Base-by-base conservation (phyloP, 2,888 invertebrate species). In the Drosophila affinis region DNA sequence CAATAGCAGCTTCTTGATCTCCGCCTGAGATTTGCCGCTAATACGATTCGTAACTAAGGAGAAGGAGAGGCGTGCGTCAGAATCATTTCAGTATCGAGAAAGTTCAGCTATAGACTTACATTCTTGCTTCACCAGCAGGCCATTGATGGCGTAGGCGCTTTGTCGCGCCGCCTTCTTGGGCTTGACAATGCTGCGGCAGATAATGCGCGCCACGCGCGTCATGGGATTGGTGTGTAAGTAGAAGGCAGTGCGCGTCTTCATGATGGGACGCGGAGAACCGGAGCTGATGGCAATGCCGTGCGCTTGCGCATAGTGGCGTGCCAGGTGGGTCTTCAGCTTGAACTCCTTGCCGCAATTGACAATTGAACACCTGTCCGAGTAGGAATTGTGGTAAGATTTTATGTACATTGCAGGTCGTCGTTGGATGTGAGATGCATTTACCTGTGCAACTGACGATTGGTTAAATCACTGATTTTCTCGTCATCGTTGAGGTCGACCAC, bases 241-340 rank as follows among this genome's bases (percentile, higher is more conserved):
- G 93, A 99, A 98, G 71, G 98, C 98, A 80, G 98, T 98, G 90
- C 98, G 95, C 60, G 98, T 98, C 93, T 98, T 98, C 98, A 98
- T 98, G 52, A 98, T 97, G 59, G 98, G 98, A 63, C 98, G 94
- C 69, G 98, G 96, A 54, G 96, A 96, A 74, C 95, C 95, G 14
- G 95, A 93, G 77, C 95, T 93, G 88, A 97, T 94, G 63, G 95
- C 94, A 70, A 94, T 93, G 84, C 93, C 93, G 93, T 98, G 98
- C 64, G 97, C 97, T 81, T 97, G 97, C 63, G 97, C 98, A 93
- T 98, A 96, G 93, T 99, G 98, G 72, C 98, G 95, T 74, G 97
- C 97, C 86, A 99, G 94, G 93, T 98, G 98, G 71, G 98, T 96
- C 93, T 98, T 98, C 88, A 98, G 93, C 92, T 98, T 98, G 93